These are phyloP conservation scores for Karalla daura DNA, from an alignment of 2,797 vertebrate genomes.

Conservation along the genomic window DNA sequence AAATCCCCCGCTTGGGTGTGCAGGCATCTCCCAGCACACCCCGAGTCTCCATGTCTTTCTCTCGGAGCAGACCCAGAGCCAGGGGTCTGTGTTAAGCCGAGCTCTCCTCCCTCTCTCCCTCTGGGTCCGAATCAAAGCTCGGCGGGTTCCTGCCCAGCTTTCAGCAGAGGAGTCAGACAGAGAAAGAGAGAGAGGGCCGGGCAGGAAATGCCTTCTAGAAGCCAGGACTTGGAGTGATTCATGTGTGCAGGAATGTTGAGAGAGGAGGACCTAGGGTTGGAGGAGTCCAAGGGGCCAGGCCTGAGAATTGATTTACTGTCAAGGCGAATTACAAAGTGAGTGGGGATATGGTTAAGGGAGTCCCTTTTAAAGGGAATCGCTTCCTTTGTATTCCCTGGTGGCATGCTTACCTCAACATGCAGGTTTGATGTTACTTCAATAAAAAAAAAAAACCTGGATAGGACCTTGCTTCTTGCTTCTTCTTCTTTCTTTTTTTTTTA, in stretches of 20 bases:
- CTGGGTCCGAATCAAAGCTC: conserved; percentile 88
- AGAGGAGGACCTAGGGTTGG: conserved; percentile 82
- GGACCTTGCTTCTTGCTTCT: conserved; percentile 63
- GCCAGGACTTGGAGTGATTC: conserved; percentile 98
- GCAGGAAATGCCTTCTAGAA: conserved; percentile 98
- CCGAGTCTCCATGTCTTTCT: conserved; percentile 54
- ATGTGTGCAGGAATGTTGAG: conserved; percentile 93
- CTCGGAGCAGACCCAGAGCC: conserved; percentile 52
- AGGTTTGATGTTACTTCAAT: conserved; percentile 90
- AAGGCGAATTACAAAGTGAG: conserved; percentile 93
- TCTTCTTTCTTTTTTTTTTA: conserved; percentile 35
- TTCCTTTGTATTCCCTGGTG: conserved; percentile 92
- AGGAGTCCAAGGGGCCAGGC: conserved; percentile 91
- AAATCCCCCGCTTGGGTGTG: conserved; percentile 72
- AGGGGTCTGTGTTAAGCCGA: conserved; percentile 62
- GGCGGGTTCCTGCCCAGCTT: conserved; percentile 88
- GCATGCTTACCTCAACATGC: conserved; percentile 92
- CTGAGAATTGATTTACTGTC: conserved; percentile 98
- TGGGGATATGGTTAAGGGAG: conserved; percentile 93
- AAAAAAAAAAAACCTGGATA: conserved; percentile 78
- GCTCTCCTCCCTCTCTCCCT: conserved; percentile 76
- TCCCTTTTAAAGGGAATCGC: conserved; percentile 92
- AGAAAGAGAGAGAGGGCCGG: conserved; percentile 83
- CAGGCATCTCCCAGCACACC: conserved; percentile 70
- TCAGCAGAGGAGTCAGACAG: conserved; percentile 82